These are phyloP conservation scores for Zelleria hepariella DNA, from an alignment of 2,888 invertebrate species.

Conservation along the genomic window DNA sequence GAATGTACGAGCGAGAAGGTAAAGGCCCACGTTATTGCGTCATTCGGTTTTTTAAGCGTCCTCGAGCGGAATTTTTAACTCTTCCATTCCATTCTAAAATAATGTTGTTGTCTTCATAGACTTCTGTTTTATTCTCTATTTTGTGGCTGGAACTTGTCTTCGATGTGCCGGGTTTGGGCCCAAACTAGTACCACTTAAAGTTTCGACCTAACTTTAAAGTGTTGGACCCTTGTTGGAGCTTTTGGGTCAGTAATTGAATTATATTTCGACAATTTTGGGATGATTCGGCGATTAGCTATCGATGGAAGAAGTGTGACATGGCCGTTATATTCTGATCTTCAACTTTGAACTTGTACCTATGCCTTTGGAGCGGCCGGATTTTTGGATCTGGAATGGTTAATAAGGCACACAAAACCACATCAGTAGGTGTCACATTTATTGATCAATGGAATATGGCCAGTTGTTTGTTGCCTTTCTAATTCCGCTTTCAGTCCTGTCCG, in stretches of 20 bases:
- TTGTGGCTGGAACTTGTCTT: neutral
- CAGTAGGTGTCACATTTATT: too few relatives aligned
- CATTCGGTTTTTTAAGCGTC: too few relatives aligned
- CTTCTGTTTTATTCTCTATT: neutral
- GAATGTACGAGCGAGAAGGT: too few relatives aligned
- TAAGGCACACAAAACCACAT: too few relatives aligned
- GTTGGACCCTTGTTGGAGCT: neutral
- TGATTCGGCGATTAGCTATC: neutral
- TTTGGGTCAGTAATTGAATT: neutral
- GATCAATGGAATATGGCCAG: too few relatives aligned
- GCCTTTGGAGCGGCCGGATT: too few relatives aligned
- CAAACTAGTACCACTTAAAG: neutral
- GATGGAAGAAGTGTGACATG: neutral
- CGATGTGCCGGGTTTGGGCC: neutral
- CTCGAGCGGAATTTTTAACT: neutral
- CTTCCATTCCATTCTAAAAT: too few relatives aligned
- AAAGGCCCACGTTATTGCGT: too few relatives aligned
- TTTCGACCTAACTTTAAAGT: neutral
- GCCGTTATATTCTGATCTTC: neutral
- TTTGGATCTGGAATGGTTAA: too few relatives aligned
- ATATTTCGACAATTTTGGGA: neutral
- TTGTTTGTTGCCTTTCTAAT: too few relatives aligned
- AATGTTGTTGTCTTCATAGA: neutral
- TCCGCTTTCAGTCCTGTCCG: too few relatives aligned
- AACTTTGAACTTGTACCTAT: too few relatives aligned